phyloP scores from a whole-genome alignment of 1,140 invertebrate species.

The Callitettix versicolor region DNA sequence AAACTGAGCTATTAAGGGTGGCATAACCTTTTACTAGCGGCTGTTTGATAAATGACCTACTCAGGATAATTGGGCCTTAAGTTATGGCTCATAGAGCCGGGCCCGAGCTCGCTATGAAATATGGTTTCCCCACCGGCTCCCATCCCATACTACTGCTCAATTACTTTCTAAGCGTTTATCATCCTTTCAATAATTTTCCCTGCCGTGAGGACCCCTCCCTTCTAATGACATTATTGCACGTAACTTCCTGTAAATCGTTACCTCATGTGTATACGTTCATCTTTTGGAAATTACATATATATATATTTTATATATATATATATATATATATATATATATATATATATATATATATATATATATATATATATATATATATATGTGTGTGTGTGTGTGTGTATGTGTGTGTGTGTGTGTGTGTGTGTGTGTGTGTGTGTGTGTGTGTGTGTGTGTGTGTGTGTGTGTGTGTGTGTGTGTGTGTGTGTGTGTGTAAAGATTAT shows the following conservation, averaged over 20 bases:
- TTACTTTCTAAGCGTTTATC: conserved; percentile 4
- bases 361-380: too few relatives aligned
- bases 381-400: too few relatives aligned
- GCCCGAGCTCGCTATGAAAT: conserved; percentile 1
- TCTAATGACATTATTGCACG: not conserved
- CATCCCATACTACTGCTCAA: not conserved
- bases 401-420: too few relatives aligned
- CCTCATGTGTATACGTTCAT: too few relatives aligned
- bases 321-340: too few relatives aligned
- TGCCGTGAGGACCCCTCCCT: not conserved
- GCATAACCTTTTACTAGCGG: conserved; percentile 9
- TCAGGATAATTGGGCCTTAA: conserved; percentile 19
- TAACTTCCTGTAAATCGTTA: not conserved
- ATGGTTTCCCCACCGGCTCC: not conserved
- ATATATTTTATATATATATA: too few relatives aligned
- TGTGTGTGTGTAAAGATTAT: too few relatives aligned
- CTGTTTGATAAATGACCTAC: conserved; percentile 18
- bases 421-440: too few relatives aligned
- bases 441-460: too few relatives aligned
- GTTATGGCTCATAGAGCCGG: conserved; percentile 6
- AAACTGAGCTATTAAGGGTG: conserved; percentile 15
- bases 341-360: too few relatives aligned
- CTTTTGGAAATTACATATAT: too few relatives aligned
- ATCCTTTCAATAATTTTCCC: conserved; percentile 4
- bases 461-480: too few relatives aligned